phyloP scores from a whole-genome alignment of 2,113 vertebrate species.

The Falcunculus frontatus region DNA sequence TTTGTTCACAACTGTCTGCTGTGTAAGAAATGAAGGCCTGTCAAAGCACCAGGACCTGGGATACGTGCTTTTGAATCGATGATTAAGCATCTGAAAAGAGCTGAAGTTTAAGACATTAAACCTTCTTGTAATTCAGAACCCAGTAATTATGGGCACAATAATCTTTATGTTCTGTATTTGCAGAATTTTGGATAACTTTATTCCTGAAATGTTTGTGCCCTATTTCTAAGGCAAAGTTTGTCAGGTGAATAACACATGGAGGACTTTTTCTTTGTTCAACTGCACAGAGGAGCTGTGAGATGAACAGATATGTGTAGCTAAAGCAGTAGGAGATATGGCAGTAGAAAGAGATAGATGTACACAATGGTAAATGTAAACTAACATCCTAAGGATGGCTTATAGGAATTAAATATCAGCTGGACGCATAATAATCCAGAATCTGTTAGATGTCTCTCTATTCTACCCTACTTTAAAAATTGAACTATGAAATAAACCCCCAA shows the following conservation, averaged over 20 bases:
- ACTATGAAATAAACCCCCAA: not conserved
- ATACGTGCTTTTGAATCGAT: constrained; percentile 69
- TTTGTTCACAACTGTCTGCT: not conserved
- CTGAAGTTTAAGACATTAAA: constrained; percentile 68
- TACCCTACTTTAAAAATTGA: not conserved
- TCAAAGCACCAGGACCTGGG: constrained; percentile 74
- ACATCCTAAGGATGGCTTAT: not conserved
- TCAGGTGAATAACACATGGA: constrained; percentile 64
- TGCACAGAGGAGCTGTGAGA: constrained; percentile 72
- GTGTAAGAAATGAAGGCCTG: constrained; percentile 75
- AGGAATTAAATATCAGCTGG: not conserved
- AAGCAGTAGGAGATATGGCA: constrained; percentile 78
- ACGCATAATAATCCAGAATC: not conserved
- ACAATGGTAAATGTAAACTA: not conserved
- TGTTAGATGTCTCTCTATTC: not conserved
- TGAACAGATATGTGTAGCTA: constrained; percentile 77
- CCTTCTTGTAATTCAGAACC: constrained; percentile 66
- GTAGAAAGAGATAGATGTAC: constrained; percentile 67
- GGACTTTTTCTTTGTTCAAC: constrained; percentile 73
- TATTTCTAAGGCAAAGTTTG: constrained; percentile 66
- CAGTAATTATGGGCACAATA: constrained; percentile 62
- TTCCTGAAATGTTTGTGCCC: not conserved
- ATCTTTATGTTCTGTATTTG: constrained; percentile 29
- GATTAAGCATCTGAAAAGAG: constrained; percentile 71
- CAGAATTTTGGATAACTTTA: not conserved